Evolutionary conservation across 1,140 invertebrate species (phyloP), one percentile per base, ranked within the genome.

Genomic region (Palaemon carinicauda): DNA sequence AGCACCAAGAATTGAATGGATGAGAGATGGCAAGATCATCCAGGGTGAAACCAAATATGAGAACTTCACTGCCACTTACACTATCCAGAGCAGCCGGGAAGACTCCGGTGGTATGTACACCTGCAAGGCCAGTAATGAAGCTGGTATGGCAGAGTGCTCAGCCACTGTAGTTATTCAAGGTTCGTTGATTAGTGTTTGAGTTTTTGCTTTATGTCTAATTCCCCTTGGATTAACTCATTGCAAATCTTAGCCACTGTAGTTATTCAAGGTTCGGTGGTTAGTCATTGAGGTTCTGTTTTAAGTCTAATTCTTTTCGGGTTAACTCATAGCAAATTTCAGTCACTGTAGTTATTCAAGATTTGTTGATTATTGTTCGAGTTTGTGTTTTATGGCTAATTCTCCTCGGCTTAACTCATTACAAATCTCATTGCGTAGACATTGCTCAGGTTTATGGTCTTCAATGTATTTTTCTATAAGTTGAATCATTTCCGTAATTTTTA

Each of bases 1-100:
- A 4, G 92, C 93, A 90, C 97, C 97, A n/a, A 94, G 94, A 89
- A 94, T 97, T 9, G 94, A 93, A 87, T 98, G 97, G 97, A 94
- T 53, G 3, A 93, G 92, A 78, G 91, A 94, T 88, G 91, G 90
- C 2, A 92, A 92, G 80, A 80, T 90, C 0, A 89, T 93, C 10
- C 91, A 90, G 41, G 91, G 91, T 33, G 93, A 92, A 78, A 93
- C 94, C 17, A 93, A 93, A 15, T 96, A 95, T 89, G 94, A 95
- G 88, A 95, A 96, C 89, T 93, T 95, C 84, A 92, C 96, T 15
- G 95, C 96, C 73, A 95, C 95, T 51, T 92, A 96, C 33, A 93
- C 92, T 0, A 94, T 97, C 84, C 93, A 93, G 89, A 93, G 95
- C 90, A 94, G 94, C 12, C 93, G 91, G 27, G 93, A 94, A 89